Base-by-base conservation (phyloP, 2,113 vertebrate species). In the Brachirus orientalis region DNA sequence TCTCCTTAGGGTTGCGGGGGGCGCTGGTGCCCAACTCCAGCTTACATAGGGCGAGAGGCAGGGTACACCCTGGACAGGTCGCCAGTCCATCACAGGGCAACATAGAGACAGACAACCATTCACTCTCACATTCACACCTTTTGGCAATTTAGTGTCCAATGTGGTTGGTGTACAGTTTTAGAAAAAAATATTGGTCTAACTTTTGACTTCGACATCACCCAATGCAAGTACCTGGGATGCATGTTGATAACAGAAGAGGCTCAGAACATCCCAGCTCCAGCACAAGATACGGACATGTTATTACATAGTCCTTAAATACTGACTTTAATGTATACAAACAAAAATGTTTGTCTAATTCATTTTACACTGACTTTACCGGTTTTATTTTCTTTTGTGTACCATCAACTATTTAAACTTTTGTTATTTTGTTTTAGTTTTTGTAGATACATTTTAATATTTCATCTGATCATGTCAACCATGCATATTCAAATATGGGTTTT, bases 401-500 rank as follows among this genome's bases (percentile, higher is more conserved):
- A 19, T 52, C n/a, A 16, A 9, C 16, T 10, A 37, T 60, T 63
- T 60, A 7, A 16, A 18, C 72, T 65, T 57, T 54, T 2, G 33
- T 57, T 50, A 7, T 35, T 62, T 8, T 13, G 13, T 44, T 72
- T 44, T 1, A 40, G 51, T 48, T 44, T 51, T 10, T 75, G n/a
- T 46, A n/a, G 5, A 22, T 63, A 47, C 19, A 36, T 61, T 65
- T 63, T 40, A 1, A 2, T 37, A 16, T 7, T 16, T 20, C 28
- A 28, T 70, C 20, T 11, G 10, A n/a, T 54, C 35, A 43, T 54
- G 33, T 46, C 50, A 50, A 11, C 55, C 1, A 1, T 43, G 8
- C 16, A 55, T 61, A 12, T 55, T 73, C 20, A 35, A 22, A 37
- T 57, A n/a, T 72, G 11, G 48, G 41, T 67, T 73, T 69, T 38